Evolutionary conservation across 2,797 vertebrate genomes (phyloP), one percentile per base, ranked within the genome.

Genomic region (Fistularia tabacaria): DNA sequence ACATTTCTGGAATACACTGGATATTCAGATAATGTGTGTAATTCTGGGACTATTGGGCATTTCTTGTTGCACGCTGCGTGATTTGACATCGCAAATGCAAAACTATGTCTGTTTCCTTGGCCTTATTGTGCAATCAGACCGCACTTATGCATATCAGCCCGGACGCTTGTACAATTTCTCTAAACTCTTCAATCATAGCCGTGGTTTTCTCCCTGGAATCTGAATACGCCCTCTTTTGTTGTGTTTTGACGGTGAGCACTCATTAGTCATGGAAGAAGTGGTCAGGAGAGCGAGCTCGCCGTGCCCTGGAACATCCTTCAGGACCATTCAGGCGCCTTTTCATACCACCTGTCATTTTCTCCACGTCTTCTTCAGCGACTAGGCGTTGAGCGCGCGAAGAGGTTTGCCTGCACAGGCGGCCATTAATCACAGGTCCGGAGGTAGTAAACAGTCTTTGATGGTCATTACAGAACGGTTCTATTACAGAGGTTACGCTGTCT

Each of bases 381-480:
- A 12, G 37, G 12, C 1, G 14, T 54, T 67, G 40, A 57, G 52
- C 38, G 50, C 54, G 56, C n/a, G 62, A 52, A 60, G 66, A 71
- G 66, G 58, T 11, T 40, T 57, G 50, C 56, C 66, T 4, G 14
- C 75, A 64, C 74, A 59, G 71, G 54, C 58, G 42, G 63, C 74
- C 71, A 87, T 87, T 87, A 81, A 88, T 89, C 85, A 85, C 73
- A 62, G 44, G 44, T 56, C 64, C 69, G 64, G 69, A 53, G 75
- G 76, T 83, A 77, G 79, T 83, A 84, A 89, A 90, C 76, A 82
- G 67, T 73, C 62, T 81, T 77, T 84, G 83, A 88, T 86, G 86
- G 87, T 84, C 87, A 90, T 88, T 88, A 86, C 74, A 82, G 82
- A 85, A 79, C 72, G 80, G 75, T 82, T 87, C 66, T 84, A 80